Evolutionary conservation across 1,140 invertebrate species (phyloP), one percentile per base, ranked within the genome.

Genomic region (Physella acuta): DNA sequence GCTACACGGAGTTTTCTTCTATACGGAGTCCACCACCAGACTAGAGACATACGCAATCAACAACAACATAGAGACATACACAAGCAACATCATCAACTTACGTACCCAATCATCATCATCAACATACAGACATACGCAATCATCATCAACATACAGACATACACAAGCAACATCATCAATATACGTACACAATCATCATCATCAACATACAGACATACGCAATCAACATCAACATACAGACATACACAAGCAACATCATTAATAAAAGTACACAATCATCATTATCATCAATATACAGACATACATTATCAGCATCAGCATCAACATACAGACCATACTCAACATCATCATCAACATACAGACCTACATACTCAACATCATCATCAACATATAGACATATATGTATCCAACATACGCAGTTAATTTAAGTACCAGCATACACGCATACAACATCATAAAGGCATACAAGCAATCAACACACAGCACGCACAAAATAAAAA

Each of bases 211-310:
- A 53, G 39, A 65, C 65, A 24, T 52, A 49, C 37, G 65, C 65
- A 37, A 56, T 65, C 59, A 65, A 64, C 59, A 65, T 70, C 59
- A 70, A 49, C 56, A 70, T 62, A 20, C 39, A 63, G 34, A 70
- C 37, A 20, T 34, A 60, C 28, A 68, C 36, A 20, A 58, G 59
- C 24, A 58, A 60, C 53, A 59, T 68, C 53, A 59, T 62, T 31
- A 24, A 14, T 52, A n/a, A 56, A 16, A 16, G 26, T 56, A 16
- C 26, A 56, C 26, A 11, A 56, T 56, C 26, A 56, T 56, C 26
- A 56, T 56, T 28, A 56, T 56, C 26, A 56, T 56, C 26, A 56
- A 16, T 28, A 56, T 56, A 11, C 11, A 16, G 8, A 56, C 26
- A 11, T 16, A 16, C 26, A 56, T 56, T 28, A 56, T 56, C 26